Conservation (phyloP, 2,797 vertebrate genomes). For the Enteromius paludinosus region DNA sequence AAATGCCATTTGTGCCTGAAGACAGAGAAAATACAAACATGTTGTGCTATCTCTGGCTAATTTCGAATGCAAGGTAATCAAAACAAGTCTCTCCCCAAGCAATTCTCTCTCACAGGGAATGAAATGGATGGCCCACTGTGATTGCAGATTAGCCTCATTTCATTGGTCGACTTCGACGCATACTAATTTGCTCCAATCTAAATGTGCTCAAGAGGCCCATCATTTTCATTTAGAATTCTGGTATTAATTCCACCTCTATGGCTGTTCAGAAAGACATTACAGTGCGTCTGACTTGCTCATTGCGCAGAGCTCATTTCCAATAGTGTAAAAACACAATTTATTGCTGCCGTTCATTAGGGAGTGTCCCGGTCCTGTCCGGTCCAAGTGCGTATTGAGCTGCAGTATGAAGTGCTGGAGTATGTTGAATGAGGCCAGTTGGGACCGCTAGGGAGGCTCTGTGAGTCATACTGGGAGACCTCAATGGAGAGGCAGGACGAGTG, state of each 20-base stretch:
- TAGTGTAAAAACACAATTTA: slow-evolving; percentile 46
- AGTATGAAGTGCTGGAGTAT: slow-evolving; percentile 20
- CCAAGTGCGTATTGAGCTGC: not conserved
- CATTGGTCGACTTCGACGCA: slow-evolving; percentile 42
- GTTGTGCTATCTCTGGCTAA: slow-evolving; percentile 38
- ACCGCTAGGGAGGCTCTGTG: slow-evolving; percentile 29
- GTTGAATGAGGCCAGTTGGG: slow-evolving; percentile 22
- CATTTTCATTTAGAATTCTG: slow-evolving; percentile 46
- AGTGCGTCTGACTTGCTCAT: not conserved
- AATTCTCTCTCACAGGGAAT: slow-evolving; percentile 51
- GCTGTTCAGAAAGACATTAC: slow-evolving; percentile 46
- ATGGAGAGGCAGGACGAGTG: slow-evolving; percentile 38
- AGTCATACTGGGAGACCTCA: slow-evolving; percentile 31
- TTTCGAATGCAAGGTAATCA: slow-evolving; percentile 56
- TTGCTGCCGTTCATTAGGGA: slow-evolving; percentile 21
- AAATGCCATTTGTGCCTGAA: not conserved
- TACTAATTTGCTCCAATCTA: slow-evolving; percentile 52
- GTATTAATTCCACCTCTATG: slow-evolving; percentile 53
- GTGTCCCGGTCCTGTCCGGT: not conserved
- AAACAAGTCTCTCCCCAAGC: slow-evolving; percentile 53
- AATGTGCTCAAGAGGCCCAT: slow-evolving; percentile 47
- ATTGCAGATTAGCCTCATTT: slow-evolving; percentile 61
- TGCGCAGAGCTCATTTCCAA: slow-evolving; percentile 16
- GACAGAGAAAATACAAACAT: slow-evolving; percentile 29
- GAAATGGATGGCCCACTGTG: slow-evolving; percentile 55